These are phyloP conservation scores for Hartigia nigra DNA, from an alignment of 2,888 invertebrate genomes.

Conservation along the genomic window DNA sequence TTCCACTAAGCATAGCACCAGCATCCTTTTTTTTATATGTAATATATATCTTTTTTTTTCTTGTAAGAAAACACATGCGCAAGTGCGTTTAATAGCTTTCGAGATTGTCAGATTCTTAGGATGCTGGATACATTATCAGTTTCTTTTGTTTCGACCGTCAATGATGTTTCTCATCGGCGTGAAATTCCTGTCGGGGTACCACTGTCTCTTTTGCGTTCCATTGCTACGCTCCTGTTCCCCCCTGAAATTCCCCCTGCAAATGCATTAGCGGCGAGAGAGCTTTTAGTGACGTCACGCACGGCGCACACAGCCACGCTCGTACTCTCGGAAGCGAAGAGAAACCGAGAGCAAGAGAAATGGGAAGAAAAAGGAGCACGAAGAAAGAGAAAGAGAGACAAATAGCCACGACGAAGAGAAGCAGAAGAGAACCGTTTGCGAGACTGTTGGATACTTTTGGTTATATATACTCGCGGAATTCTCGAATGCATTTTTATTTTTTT, in stretches of 20 bases:
- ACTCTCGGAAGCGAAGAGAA: slow-evolving; percentile 3
- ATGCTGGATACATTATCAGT: background rate
- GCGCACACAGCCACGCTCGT: slow-evolving; percentile 29
- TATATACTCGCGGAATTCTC: background rate
- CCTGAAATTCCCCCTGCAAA: slow-evolving; percentile 46
- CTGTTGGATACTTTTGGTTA: background rate
- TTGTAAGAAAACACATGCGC: background rate
- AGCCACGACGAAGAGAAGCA: slow-evolving; percentile 8
- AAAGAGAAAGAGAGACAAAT: slow-evolving; percentile 9
- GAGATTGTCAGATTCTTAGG: background rate
- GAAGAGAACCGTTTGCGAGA: background rate
- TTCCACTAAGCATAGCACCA: background rate
- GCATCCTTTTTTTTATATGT: background rate
- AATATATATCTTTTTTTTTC: background rate
- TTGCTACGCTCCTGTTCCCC: slow-evolving; percentile 46
- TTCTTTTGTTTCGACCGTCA: background rate
- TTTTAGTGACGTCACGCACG: slow-evolving; percentile 57
- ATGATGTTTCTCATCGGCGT: background rate
- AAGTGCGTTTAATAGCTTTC: background rate
- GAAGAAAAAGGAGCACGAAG: slow-evolving; percentile 21
- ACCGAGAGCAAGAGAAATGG: slow-evolving; percentile 16
- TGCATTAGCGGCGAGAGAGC: slow-evolving; percentile 62
- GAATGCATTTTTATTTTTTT: background rate
- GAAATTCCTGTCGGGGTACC: background rate
- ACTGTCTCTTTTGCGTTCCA: background rate